Evolutionary conservation across 1,140 invertebrate genomes (phyloP).

Genomic region (Periplaneta americana): DNA sequence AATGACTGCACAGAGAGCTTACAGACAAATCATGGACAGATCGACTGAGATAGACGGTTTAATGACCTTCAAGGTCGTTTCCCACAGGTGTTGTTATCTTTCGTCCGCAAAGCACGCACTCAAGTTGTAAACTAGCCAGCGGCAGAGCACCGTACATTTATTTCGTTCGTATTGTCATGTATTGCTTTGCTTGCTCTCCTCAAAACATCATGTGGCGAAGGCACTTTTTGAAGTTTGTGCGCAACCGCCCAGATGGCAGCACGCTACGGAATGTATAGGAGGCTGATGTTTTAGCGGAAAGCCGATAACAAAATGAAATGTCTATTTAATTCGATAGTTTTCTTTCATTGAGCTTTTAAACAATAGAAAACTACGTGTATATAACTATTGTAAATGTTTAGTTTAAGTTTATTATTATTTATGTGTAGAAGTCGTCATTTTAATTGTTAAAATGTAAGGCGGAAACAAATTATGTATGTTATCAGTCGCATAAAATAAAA

Average conservation of each 20-base stretch:
- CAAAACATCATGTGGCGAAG: not conserved
- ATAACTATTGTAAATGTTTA: not conserved
- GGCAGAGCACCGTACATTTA: not conserved
- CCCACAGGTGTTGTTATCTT: not conserved
- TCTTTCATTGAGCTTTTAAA: not conserved
- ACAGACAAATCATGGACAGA: not conserved
- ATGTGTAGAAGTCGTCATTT: not conserved
- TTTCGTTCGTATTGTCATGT: not conserved
- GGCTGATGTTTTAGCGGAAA: not conserved
- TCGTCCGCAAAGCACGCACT: not conserved
- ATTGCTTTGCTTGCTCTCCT: not conserved
- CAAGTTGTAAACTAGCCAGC: not conserved
- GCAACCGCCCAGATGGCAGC: not conserved
- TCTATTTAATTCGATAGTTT: not conserved
- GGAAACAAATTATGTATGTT: not conserved
- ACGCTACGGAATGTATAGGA: not conserved
- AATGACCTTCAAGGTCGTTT: constrained; percentile 10
- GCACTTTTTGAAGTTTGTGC: not conserved
- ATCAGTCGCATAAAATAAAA: not conserved
- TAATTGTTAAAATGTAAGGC: not conserved
- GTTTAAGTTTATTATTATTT: not conserved
- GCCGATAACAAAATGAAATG: not conserved
- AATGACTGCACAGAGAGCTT: too few relatives aligned
- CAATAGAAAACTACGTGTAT: not conserved
- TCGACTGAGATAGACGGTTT: not conserved